Conservation (phyloP, 2,113 vertebrate genomes). For the Megaceryle maxima region DNA sequence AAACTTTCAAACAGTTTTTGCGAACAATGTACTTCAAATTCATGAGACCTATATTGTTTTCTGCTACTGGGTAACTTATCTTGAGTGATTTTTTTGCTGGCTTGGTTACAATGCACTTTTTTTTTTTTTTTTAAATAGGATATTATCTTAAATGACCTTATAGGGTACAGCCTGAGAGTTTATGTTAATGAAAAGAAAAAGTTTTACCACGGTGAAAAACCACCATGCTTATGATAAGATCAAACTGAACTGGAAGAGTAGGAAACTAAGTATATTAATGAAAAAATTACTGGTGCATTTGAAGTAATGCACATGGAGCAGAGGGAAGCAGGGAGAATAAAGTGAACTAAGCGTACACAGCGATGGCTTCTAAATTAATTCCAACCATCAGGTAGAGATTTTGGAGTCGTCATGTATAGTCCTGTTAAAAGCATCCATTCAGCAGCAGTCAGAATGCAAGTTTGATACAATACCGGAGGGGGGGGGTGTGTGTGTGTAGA, state of each 20-base stretch:
- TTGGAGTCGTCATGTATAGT: not conserved
- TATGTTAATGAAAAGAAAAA: not conserved
- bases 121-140: not conserved
- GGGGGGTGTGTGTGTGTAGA: not conserved
- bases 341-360: not conserved
- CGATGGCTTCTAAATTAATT: not conserved
- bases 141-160: not conserved
- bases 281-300: not conserved
- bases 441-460: not conserved
- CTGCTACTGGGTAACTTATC: not conserved
- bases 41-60: not conserved
- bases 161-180: not conserved
- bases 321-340: not conserved
- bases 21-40: not conserved
- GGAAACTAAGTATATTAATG: not conserved
- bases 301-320: not conserved
- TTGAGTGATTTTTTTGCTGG: not conserved
- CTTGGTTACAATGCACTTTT: not conserved
- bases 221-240: not conserved
- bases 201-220: not conserved
- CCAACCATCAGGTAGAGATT: not conserved
- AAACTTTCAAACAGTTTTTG: not conserved
- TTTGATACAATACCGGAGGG: not conserved
- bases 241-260: not conserved
- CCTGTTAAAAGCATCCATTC: not conserved